phyloP scores from a whole-genome alignment of 2,888 invertebrate species.

The Lottia gigantea region DNA sequence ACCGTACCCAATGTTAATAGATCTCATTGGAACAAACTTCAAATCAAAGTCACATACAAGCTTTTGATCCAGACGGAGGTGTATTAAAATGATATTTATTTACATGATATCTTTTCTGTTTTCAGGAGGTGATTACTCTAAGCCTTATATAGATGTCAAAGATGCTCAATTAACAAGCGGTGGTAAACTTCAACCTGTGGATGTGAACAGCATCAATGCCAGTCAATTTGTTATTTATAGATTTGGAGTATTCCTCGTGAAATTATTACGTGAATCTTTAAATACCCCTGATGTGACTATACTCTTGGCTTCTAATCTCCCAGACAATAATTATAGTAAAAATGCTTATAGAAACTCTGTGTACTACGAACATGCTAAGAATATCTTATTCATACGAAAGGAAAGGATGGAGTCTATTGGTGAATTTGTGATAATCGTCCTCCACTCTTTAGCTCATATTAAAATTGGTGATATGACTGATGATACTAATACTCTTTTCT shows the following conservation, averaged over 20 bases:
- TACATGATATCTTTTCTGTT: neutral
- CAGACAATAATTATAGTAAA: conserved; percentile 49
- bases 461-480: conserved; percentile 60
- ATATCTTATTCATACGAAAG: conserved; percentile 59
- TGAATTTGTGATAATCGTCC: conserved; percentile 63
- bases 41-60: no score
- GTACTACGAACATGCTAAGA: conserved; percentile 57
- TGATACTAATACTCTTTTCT: conserved; percentile 59
- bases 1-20: no score
- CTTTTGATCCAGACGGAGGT: no score
- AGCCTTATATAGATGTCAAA: conserved; percentile 62
- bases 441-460: conserved; percentile 65
- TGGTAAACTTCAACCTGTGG: conserved; percentile 57
- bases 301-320: conserved; percentile 63
- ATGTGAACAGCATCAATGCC: conserved; percentile 55
- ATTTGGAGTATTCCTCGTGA: conserved; percentile 63
- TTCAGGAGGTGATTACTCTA: conserved; percentile 61
- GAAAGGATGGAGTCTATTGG: conserved; percentile 65
- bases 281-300: conserved; percentile 59
- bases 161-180: conserved; percentile 64
- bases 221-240: conserved; percentile 62
- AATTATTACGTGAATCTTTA: conserved; percentile 51
- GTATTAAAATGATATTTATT: no score
- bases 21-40: no score
- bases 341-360: conserved; percentile 63